Evolutionary conservation across 2,797 vertebrate genomes (phyloP), one percentile per base, ranked within the genome.

Genomic region (Muraenolepis orangiensis): DNA sequence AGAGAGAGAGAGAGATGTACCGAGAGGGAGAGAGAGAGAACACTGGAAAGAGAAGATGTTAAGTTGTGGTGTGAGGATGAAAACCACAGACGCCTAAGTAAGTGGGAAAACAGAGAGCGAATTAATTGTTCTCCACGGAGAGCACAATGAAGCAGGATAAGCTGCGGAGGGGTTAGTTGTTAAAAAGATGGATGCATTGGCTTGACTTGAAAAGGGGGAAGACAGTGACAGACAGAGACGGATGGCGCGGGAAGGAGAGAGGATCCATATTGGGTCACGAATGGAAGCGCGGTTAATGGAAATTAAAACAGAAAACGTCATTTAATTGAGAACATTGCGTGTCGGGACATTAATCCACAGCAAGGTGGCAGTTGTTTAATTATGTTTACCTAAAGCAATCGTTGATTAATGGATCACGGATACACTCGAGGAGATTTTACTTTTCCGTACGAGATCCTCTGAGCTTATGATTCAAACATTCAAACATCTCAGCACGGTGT

Each of bases 111-210:
- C n/a, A 57, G 46, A 51, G 16, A 51, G 51, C n/a, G n/a, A n/a
- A 57, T 57, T 6, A 57, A 23, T n/a, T 57, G 51, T 57, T n/a
- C 51, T 57, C 51, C 8, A n/a, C n/a, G 38, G 2, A n/a, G 51
- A 57, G 6, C 16, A 20, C 4, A 10, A 23, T n/a, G n/a, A 23
- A 8, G 51, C n/a, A 57, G 51, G 51, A 57, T 23, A 57, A 57
- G 23, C 23, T 20, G 51, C 6, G 20, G 51, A 23, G 23, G 51
- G 20, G 51, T 57, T 57, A 6, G 13, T 26, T 73, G 31, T 64
- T 72, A 3, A n/a, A 28, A 29, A 64, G 72, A 66, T 66, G 72
- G 72, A 73, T 29, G 57, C 16, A 31, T 29, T 61, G 66, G 34
- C 13, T 10, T 73, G 16, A n/a, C n/a, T n/a, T n/a, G n/a, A n/a